These are phyloP conservation scores for Ataeniobius toweri DNA, from an alignment of 2,797 vertebrate genomes.

Conservation along the genomic window DNA sequence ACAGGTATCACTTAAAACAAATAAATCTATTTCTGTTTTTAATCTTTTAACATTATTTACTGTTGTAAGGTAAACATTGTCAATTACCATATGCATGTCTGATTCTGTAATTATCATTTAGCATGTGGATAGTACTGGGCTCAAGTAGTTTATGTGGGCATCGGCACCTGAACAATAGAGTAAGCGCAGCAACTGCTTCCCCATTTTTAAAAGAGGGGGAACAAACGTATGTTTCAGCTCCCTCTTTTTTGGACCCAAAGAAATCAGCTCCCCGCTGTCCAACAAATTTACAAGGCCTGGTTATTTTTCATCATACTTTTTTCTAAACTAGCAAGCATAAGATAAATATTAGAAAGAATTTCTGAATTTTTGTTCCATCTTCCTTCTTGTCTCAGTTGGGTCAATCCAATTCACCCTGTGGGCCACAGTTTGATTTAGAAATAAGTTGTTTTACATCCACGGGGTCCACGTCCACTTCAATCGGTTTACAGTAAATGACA, in stretches of 20 bases:
- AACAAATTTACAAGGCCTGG: neutral
- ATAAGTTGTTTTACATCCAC: too few species aligned
- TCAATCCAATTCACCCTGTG: too few species aligned
- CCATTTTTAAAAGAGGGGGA: neutral
- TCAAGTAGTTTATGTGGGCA: neutral
- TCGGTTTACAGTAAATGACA: too few species aligned
- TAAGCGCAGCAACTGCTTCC: neutral
- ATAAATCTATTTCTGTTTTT: neutral
- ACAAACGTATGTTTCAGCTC: neutral
- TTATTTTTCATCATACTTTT: neutral
- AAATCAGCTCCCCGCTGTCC: neutral
- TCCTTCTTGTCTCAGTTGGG: too few species aligned
- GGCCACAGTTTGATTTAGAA: too few species aligned
- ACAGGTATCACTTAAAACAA: neutral
- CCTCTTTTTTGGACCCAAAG: neutral
- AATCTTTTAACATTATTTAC: neutral
- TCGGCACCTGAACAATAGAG: too few species aligned
- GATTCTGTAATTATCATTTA: slow-evolving; percentile 29
- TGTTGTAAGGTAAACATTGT: neutral
- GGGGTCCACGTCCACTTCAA: too few species aligned
- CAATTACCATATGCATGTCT: slow-evolving; percentile 10
- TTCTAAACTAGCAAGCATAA: neutral
- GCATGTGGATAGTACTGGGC: slow-evolving; percentile 20
- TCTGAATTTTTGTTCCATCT: neutral
- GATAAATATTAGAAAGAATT: neutral